Base-by-base conservation (phyloP, 2,113 vertebrate species). In the Chloropsis hardwickii region DNA sequence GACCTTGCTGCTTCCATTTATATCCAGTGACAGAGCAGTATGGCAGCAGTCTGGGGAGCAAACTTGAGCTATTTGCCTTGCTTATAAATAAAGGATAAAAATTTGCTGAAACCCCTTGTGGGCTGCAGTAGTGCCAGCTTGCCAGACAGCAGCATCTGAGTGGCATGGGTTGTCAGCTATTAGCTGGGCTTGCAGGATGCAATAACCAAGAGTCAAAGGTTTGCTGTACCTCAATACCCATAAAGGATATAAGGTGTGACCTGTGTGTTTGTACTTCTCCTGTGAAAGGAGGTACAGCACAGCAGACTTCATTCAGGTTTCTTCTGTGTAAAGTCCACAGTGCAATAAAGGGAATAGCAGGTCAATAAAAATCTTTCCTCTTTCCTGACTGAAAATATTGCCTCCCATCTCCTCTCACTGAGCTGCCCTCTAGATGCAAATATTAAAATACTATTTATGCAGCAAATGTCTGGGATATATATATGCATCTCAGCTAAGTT, bases 1-100 rank as follows among this genome's bases (percentile, higher is more conserved):
- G 92, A 89, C 62, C 54, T 93, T 86, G 54, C 44, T 92, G 73
- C 87, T 95, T 96, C 93, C 86, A 87, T 94, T 94, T 96, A 91
- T 92, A 96, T 86, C 54, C 70, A 73, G 25, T 92, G 83, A 87
- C 53, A 57, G 91, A 88, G 60, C 35, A 57, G 78, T 80, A 72
- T 86, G 84, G 78, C 60, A 95, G 70, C 40, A 73, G 57, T 31
- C 61, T 87, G 62, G 70, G 65, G 67, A 81, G 45, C 64, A 76
- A 79, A 73, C 50, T 70, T 51, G 24, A 28, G 28, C 22, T 83
- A 15, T 88, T 80, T 94, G 57, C 31, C 31, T 92, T 88, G 31
- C 57, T 94, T 24, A 73, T 65, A 93, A 84, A 66, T 72, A 93
- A 92, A 65, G 70, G 40, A 92, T 27, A 82, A 81, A 62, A 85